These are phyloP conservation scores for Drosophila subobscura DNA, from an alignment of 1,140 invertebrate species.

Conservation along the genomic window DNA sequence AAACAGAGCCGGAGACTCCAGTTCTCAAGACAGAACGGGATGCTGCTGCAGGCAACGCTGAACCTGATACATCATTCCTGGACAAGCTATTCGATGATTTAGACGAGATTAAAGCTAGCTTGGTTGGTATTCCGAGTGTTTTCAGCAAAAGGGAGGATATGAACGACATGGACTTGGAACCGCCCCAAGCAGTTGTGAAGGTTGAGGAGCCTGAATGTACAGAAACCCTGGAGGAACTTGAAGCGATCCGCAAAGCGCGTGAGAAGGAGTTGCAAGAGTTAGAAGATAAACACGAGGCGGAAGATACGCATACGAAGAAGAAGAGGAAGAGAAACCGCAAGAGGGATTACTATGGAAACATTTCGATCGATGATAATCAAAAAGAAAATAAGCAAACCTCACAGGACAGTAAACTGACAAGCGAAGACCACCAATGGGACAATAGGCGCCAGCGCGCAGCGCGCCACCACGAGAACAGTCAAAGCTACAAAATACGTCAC, in stretches of 20 bases:
- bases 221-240: not conserved
- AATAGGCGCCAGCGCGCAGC: no score
- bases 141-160: not conserved
- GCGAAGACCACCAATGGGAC: no score
- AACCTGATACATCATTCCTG: no score
- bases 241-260: not conserved
- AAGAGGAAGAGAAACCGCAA: conserved; percentile 21
- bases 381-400: conserved; percentile 7
- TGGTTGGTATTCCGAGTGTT: not conserved
- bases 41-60: no score
- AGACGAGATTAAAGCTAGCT: not conserved
- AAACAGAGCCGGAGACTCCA: no score
- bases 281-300: not conserved
- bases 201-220: not conserved
- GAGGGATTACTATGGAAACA: not conserved
- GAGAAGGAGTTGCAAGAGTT: not conserved
- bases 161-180: conserved; percentile 15
- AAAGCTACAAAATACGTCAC: no score
- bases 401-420: no score
- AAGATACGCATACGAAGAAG: not conserved
- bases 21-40: no score
- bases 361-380: not conserved
- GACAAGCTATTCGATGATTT: no score
- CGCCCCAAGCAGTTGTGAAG: not conserved
- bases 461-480: no score